Conservation (phyloP, 1,140 invertebrate species). For the Coptotermes formosanus region DNA sequence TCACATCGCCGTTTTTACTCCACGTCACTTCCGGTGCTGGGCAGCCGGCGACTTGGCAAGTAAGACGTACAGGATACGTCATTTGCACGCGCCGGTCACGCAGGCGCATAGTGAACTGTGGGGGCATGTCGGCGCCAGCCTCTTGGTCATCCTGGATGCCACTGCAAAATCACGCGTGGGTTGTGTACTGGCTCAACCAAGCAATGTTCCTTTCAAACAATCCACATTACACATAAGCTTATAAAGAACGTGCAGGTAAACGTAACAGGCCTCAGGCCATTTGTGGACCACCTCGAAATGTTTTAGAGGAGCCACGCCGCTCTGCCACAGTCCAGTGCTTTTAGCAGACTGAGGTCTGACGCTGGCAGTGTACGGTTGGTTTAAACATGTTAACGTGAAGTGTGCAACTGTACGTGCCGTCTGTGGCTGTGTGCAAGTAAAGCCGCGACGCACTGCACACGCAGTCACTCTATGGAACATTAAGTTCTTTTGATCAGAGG, state of each 20-base stretch:
- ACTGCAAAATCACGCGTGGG: background rate
- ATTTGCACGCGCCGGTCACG: slow-evolving; percentile 78
- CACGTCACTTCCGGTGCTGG: slow-evolving; percentile 74
- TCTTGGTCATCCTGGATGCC: slow-evolving; percentile 26
- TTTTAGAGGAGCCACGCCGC: no score
- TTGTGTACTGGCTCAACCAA: no score
- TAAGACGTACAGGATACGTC: slow-evolving; percentile 80
- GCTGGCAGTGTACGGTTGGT: no score
- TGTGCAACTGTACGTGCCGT: no score
- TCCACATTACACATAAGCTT: background rate
- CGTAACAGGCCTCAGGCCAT: background rate
- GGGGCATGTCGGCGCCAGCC: slow-evolving; percentile 53
- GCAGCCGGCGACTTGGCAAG: slow-evolving; percentile 78
- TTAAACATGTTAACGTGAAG: no score
- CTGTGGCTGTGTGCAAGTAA: no score
- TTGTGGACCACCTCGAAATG: background rate
- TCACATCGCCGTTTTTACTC: slow-evolving; percentile 68
- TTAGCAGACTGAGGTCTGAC: no score
- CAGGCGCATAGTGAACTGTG: slow-evolving; percentile 84
- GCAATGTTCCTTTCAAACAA: background rate
- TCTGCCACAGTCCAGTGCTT: no score
- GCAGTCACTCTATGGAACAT: no score
- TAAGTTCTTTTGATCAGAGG: no score
- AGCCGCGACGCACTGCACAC: no score
- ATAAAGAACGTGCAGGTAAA: background rate